A percentile compares a stretch with the other conserved stretches of the same genome.
phyloP scores from a whole-genome alignment of 2,113 vertebrate species.

The Melanotaenia duboulayi region DNA sequence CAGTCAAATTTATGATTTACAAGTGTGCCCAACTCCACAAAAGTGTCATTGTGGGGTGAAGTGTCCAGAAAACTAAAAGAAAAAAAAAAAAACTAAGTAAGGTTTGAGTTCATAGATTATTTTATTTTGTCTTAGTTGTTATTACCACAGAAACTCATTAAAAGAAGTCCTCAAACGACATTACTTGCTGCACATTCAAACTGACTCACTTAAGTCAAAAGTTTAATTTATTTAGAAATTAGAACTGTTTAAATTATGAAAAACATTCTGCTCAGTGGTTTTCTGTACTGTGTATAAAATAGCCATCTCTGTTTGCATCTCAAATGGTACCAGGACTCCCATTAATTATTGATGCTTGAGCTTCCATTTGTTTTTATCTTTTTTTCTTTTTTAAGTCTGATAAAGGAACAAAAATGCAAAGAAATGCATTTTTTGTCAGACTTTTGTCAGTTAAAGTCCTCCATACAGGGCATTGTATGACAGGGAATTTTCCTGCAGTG shows the following conservation, averaged over 20 bases:
- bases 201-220: neutral
- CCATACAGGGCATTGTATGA: neutral
- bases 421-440: neutral
- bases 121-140: neutral
- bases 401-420: neutral
- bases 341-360: constrained; percentile 9
- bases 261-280: neutral
- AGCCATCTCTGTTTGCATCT: constrained; percentile 13
- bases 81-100: neutral
- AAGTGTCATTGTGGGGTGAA: constrained; percentile 40
- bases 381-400: no score
- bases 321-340: constrained; percentile 1
- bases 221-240: constrained; percentile 15
- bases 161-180: constrained; percentile 10
- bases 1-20: constrained; percentile 64
- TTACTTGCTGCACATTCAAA: constrained; percentile 16
- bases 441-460: constrained; percentile 15
- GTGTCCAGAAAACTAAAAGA: neutral
- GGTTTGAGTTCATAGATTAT: neutral
- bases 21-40: constrained; percentile 72
- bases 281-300: constrained; percentile 5
- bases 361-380: neutral
- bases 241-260: constrained; percentile 7
- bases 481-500: neutral
- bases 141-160: constrained; percentile 4